These are phyloP conservation scores for Corvus hawaiiensis DNA, from an alignment of 2,113 vertebrate genomes.

Conservation along the genomic window DNA sequence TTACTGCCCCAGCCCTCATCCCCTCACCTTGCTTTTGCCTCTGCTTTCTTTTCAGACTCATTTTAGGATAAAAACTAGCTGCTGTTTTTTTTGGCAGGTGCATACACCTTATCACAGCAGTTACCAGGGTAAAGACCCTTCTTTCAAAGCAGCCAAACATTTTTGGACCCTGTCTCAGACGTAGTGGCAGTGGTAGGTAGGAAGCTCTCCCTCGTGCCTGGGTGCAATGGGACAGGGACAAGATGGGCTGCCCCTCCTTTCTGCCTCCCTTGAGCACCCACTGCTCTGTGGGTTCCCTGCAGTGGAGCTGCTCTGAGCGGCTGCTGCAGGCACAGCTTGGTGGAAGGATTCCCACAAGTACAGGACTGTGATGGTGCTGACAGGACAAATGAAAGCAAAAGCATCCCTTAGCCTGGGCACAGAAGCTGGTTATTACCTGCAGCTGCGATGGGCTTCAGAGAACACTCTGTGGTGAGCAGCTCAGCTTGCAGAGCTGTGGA, in stretches of 20 bases:
- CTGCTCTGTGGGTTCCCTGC: neutral
- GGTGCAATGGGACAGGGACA: neutral
- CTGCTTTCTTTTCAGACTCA: neutral
- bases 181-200: fast-evolving
- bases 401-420: neutral
- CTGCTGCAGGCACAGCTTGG: fast-evolving
- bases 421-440: neutral
- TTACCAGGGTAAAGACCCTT: too few relatives aligned
- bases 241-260: neutral
- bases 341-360: neutral
- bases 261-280: neutral
- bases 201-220: neutral
- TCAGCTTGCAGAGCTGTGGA: neutral
- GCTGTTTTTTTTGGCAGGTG: neutral
- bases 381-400: neutral
- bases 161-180: neutral
- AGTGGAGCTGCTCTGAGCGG: neutral
- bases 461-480: neutral
- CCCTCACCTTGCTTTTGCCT: too few relatives aligned
- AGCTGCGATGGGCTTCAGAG: neutral
- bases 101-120: too few relatives aligned
- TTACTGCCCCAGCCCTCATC: fast-evolving
- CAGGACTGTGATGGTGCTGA: neutral
- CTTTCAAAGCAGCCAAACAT: neutral
- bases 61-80: neutral